Base-by-base conservation (phyloP, 2,888 invertebrate genomes). In the Allophyes oxyacanthae region DNA sequence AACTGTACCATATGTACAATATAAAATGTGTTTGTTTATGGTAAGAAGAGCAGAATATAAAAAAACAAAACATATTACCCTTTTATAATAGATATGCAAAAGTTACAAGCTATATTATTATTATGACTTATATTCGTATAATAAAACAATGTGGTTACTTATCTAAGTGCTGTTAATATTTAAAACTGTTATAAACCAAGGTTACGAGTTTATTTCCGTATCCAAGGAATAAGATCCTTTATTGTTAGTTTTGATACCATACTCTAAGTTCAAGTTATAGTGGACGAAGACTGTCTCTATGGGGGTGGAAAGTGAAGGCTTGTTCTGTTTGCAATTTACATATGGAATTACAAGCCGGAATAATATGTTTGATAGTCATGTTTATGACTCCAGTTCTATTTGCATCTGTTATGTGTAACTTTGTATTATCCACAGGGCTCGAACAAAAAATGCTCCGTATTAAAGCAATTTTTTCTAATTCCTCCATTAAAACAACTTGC, bases 311-410 rank as follows among this genome's bases (percentile, higher is more conserved):
- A 79, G 79, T 74, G 81, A 89, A 88, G 89, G 85, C 89, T 89
- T 90, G 86, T 83, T 86, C 82, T 85, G 91, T 87, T 87, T 87
- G 86, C 89, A 93, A 93, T 93, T 93, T 93, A 92, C 92, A 93
- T 93, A 90, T 86, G 85, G 89, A 93, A 92, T 93, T 89, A 92
- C 91, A 87, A 84, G 85, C 84, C 83, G 84, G 84, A 86, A 88
- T 90, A 85, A 91, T 85, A 85, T 84, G 86, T 83, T 86, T 87
- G 79, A 86, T 86, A 82, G 83, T 81, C 84, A 81, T 86, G 89
- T 88, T 90, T 89, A 88, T 83, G 81, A 49, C 52, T 60, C 37
- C 37, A 56, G 56, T 73, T 69, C 43, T 72, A 72, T 64, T 65
- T 68, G 60, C 57, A 59, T 68, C 49, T 67, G 43, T 55, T 53